Evolutionary conservation across 2,113 vertebrate species (phyloP).

Genomic region (Alligator sinensis): DNA sequence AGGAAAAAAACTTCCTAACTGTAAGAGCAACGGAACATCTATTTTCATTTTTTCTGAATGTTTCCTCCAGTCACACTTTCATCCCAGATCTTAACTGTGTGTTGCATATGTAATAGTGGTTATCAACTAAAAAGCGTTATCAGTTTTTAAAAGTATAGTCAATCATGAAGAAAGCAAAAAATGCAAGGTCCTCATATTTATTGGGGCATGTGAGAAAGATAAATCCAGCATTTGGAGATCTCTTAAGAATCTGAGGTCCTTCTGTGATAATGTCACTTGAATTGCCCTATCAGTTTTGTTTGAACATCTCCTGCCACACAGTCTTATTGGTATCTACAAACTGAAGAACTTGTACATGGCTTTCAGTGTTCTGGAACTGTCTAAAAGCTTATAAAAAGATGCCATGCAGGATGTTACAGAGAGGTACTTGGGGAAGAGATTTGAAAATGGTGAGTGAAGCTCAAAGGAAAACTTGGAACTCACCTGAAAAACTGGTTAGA

Average conservation of each 20-base stretch:
- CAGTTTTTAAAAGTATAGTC: neutral
- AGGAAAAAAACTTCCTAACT: no score
- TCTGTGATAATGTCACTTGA: neutral
- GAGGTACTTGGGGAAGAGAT: neutral
- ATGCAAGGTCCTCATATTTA: neutral
- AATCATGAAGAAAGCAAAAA: neutral
- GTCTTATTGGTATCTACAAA: neutral
- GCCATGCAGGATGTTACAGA: neutral
- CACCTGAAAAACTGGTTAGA: neutral
- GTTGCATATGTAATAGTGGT: neutral
- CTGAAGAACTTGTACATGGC: neutral
- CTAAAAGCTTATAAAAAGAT: neutral
- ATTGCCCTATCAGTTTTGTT: neutral
- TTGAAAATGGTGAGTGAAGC: neutral
- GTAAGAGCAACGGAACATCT: no score
- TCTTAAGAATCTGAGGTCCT: neutral
- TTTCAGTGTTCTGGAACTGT: neutral
- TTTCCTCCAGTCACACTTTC: no score
- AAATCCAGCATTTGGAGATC: neutral
- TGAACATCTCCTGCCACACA: neutral
- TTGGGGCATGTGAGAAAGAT: neutral
- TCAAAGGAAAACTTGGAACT: neutral
- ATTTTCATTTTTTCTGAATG: no score
- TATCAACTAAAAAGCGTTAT: neutral
- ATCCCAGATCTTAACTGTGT: no score